These are phyloP conservation scores for Cromileptes altivelis DNA, from an alignment of 2,113 vertebrate genomes.

Conservation along the genomic window DNA sequence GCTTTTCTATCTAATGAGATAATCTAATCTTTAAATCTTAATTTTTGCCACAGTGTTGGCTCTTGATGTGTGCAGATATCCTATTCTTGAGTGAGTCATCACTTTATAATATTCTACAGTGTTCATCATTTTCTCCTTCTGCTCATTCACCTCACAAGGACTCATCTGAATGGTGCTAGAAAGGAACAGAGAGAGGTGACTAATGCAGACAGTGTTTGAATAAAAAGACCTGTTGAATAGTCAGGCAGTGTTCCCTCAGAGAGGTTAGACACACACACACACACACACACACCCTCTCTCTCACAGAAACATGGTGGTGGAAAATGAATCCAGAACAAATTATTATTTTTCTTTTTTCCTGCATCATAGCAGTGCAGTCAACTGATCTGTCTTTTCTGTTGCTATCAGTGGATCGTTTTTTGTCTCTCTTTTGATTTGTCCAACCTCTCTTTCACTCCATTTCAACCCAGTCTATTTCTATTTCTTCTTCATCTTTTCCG, in stretches of 20 bases:
- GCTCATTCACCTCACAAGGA: slow-evolving; percentile 28
- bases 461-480: not conserved
- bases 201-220: slow-evolving; percentile 47
- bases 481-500: not conserved
- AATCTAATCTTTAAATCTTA: not conserved
- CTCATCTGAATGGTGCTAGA: slow-evolving; percentile 28
- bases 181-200: slow-evolving; percentile 30
- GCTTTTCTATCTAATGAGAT: not conserved
- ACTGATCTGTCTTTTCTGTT: not conserved
- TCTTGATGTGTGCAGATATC: not conserved
- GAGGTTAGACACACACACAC: slow-evolving; percentile 1
- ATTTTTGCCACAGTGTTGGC: not conserved
- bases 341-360: not conserved
- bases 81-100: slow-evolving; percentile 12
- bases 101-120: not conserved
- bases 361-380: not conserved
- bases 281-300: not conserved
- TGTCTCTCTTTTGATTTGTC: slow-evolving; percentile 10
- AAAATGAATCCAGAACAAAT: slow-evolving; percentile 10
- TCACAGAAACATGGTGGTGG: slow-evolving; percentile 4
- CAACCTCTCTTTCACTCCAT: not conserved
- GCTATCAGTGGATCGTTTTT: not conserved
- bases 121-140: not conserved
- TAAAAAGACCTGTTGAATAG: slow-evolving; percentile 48
- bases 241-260: slow-evolving; percentile 15